These are phyloP conservation scores for Donacobius atricapilla DNA, from an alignment of 2,113 vertebrate genomes.

Conservation along the genomic window DNA sequence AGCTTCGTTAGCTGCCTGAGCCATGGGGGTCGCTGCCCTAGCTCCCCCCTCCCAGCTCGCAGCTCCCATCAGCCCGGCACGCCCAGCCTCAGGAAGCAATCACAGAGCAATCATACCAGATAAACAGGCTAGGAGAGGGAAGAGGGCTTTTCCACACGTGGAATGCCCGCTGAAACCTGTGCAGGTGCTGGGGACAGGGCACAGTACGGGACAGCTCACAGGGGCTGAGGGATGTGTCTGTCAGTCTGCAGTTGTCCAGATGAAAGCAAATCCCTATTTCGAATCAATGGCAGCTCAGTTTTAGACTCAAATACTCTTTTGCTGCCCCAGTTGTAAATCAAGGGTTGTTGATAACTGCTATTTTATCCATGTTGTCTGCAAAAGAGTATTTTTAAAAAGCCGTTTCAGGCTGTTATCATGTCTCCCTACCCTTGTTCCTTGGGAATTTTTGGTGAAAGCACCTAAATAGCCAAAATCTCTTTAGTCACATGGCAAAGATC, in stretches of 20 bases:
- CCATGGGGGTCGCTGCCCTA: rapidly evolving
- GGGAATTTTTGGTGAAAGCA: neutral
- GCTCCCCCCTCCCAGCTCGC: rapidly evolving
- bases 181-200: neutral
- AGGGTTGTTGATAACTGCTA: neutral
- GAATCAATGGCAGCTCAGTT: neutral
- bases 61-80: rapidly evolving
- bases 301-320: neutral
- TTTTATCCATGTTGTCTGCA: neutral
- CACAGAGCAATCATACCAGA: neutral
- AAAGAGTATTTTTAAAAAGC: neutral
- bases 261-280: neutral
- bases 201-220: rapidly evolving
- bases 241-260: neutral
- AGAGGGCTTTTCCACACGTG: neutral
- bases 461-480: neutral
- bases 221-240: neutral
- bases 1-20: neutral
- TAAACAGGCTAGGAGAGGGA: neutral
- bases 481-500: neutral
- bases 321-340: neutral
- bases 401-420: neutral
- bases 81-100: neutral
- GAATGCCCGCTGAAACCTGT: rapidly evolving
- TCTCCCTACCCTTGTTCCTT: neutral